These are phyloP conservation scores for Celastrina argiolus DNA, from an alignment of 2,888 invertebrate species.

Conservation along the genomic window DNA sequence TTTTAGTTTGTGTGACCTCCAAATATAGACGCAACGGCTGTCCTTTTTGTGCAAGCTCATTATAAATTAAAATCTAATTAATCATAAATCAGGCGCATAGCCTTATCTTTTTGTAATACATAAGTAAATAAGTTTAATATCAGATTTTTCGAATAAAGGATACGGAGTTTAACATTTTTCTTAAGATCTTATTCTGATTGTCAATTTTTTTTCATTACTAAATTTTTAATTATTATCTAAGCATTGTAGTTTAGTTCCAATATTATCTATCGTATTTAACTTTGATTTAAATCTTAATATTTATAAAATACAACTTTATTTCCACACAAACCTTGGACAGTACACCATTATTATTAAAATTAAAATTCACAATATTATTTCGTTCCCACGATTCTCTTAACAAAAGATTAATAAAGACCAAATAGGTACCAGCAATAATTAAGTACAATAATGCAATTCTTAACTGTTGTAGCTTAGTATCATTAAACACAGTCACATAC, in stretches of 20 bases:
- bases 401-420: neutral
- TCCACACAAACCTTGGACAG: neutral
- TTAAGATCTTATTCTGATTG: neutral
- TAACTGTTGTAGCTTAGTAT: neutral
- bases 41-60: neutral
- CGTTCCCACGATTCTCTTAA: slow-evolving; percentile 4
- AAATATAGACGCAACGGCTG: neutral
- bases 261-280: neutral
- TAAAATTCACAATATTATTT: slow-evolving; percentile 3
- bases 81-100: neutral
- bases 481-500: neutral
- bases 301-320: neutral
- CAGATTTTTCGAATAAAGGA: neutral
- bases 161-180: neutral
- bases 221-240: neutral
- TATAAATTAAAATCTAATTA: neutral
- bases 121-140: neutral
- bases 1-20: neutral
- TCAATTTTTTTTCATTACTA: neutral
- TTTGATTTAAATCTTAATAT: neutral
- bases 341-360: neutral
- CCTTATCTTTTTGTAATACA: neutral
- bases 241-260: neutral
- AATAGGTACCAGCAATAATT: neutral
- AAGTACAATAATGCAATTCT: neutral